These are phyloP conservation scores for Catostylus mosaicus DNA, from an alignment of 30 jellyfish, hydroid and myxozoan genomes.

Conservation along the genomic window DNA sequence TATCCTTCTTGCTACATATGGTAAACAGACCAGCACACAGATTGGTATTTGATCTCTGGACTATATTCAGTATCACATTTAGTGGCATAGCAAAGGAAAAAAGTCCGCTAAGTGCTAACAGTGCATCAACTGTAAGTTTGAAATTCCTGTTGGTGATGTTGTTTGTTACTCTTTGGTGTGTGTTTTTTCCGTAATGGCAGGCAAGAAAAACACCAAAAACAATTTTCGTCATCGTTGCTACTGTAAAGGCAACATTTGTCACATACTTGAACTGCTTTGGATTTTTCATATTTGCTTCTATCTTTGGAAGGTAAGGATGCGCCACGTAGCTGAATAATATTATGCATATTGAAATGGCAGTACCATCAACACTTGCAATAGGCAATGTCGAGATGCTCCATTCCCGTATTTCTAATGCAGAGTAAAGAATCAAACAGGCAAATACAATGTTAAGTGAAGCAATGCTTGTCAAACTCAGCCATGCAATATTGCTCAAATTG, in stretches of 20 bases:
- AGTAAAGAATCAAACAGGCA: slow-evolving; percentile 38
- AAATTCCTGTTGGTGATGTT: slow-evolving; percentile 34
- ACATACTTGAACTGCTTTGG: slow-evolving; percentile 69
- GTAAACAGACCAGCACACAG: slow-evolving; percentile 65
- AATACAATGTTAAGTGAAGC: slow-evolving; percentile 63
- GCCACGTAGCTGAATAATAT: slow-evolving; percentile 84
- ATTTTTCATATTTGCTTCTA: slow-evolving; percentile 76
- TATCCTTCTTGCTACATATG: slow-evolving; percentile 14
- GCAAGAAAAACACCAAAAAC: slow-evolving; percentile 76
- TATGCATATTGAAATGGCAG: slow-evolving; percentile 74
- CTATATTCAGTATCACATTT: slow-evolving; percentile 68
- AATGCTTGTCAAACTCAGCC: slow-evolving; percentile 83
- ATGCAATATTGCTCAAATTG: slow-evolving; percentile 77
- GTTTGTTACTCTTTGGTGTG: slow-evolving; percentile 79
- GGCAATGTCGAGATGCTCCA: slow-evolving; percentile 68
- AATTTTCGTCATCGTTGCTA: slow-evolving; percentile 79
- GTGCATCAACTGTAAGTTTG: slow-evolving; percentile 50
- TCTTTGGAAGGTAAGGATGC: slow-evolving; percentile 85
- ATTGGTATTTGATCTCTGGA: slow-evolving; percentile 60
- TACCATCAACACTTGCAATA: slow-evolving; percentile 62
- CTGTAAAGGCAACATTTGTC: slow-evolving; percentile 62
- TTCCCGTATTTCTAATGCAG: slow-evolving; percentile 32
- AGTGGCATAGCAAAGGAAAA: slow-evolving; percentile 86
- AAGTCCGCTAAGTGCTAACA: slow-evolving; percentile 76
- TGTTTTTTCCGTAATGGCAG: slow-evolving; percentile 64